Evolutionary conservation across 92 coral and sea anemone genomes (phyloP).

Genomic region (Zoanthus sansibaricus): DNA sequence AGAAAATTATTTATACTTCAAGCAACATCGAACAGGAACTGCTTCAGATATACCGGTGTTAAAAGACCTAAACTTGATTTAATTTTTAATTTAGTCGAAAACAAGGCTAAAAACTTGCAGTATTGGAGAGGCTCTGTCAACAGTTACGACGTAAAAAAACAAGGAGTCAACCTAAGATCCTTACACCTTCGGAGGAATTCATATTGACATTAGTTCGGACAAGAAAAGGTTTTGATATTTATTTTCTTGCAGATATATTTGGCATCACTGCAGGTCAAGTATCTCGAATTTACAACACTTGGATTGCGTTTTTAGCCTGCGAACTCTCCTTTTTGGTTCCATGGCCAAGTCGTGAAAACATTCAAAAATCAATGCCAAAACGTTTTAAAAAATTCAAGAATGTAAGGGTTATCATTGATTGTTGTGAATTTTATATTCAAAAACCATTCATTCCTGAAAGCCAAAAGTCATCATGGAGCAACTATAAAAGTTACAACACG

Average conservation of each 20-base stretch:
- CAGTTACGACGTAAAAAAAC: too few relatives aligned
- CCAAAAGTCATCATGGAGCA: conserved; percentile 47
- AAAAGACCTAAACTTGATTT: conserved; percentile 44
- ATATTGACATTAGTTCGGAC: conserved; percentile 23
- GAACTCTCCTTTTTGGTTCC: conserved; percentile 56
- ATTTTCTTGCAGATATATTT: conserved; percentile 2
- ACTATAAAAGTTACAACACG: conserved; percentile 26
- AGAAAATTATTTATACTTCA: neutral
- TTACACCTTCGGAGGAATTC: conserved; percentile 43
- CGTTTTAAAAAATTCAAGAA: conserved; percentile 24
- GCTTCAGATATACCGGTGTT: conserved; percentile 44
- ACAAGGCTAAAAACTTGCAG: conserved; percentile 18
- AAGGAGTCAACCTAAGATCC: neutral
- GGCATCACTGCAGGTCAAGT: conserved; percentile 31
- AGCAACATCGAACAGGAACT: conserved; percentile 37
- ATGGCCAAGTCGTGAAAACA: conserved; percentile 33
- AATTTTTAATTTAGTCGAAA: conserved; percentile 18
- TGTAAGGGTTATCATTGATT: conserved; percentile 38
- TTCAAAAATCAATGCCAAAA: conserved; percentile 20
- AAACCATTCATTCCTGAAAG: conserved; percentile 47
- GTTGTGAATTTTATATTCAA: conserved; percentile 45
- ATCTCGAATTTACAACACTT: conserved; percentile 26
- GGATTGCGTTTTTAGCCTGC: conserved; percentile 28
- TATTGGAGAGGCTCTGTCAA: too few relatives aligned
- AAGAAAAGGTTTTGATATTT: conserved; percentile 14